Percentiles rank a stretch among this genome's conserved stretches.
These are phyloP conservation scores for Cantharis flavilabris DNA, from an alignment of 2,888 invertebrate species.

Conservation along the genomic window DNA sequence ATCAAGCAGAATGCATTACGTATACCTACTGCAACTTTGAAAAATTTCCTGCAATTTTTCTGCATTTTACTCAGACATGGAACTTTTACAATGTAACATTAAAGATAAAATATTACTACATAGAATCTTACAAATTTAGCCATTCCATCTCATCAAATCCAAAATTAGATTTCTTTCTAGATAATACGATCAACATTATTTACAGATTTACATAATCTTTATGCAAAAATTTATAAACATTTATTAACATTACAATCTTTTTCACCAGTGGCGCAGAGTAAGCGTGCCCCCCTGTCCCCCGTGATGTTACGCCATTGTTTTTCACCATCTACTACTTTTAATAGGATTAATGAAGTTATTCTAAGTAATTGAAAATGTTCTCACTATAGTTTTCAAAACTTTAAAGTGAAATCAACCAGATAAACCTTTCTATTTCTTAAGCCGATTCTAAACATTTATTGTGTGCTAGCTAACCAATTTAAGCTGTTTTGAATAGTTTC, in stretches of 20 bases:
- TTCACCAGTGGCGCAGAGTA: too few relatives aligned
- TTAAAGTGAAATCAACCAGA: neutral
- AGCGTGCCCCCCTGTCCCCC: too few relatives aligned
- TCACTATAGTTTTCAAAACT: neutral
- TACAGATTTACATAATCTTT: too few relatives aligned
- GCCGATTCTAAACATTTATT: neutral
- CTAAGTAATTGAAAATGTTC: neutral
- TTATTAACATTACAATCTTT: too few relatives aligned
- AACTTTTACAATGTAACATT: neutral
- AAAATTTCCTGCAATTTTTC: neutral
- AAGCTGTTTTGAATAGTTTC: neutral
- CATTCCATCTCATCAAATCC: neutral
- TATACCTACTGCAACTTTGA: neutral
- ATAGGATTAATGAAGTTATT: neutral
- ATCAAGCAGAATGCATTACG: neutral
- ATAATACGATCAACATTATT: too few relatives aligned
- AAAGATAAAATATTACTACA: neutral
- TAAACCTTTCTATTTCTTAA: neutral
- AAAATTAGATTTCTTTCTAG: too few relatives aligned
- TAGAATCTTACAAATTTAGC: neutral
- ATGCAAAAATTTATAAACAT: too few relatives aligned
- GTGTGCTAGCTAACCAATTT: neutral
- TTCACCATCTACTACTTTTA: neutral
- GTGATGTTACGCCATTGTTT: neutral
- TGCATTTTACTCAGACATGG: neutral